Evolutionary conservation across 2,797 vertebrate genomes (phyloP).

Genomic region (Heliangelus exortis): DNA sequence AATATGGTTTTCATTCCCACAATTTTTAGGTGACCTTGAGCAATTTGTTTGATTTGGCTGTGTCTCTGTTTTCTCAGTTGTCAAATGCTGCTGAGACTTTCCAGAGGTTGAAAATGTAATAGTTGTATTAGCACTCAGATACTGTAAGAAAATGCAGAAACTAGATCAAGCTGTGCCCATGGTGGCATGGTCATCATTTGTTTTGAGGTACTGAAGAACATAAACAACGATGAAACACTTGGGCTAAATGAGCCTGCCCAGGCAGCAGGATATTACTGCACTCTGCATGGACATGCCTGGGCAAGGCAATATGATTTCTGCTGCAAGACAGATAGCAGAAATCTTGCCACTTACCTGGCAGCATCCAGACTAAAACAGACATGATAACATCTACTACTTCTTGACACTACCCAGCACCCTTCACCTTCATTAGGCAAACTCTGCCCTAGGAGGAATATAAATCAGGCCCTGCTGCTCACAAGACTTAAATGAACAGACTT

Average conservation of each 20-base stretch:
- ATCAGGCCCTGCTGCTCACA: neutral
- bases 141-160: neutral
- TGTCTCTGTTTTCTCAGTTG: neutral
- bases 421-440: constrained; percentile 6
- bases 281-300: neutral
- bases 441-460: neutral
- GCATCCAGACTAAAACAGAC: neutral
- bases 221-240: neutral
- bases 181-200: neutral
- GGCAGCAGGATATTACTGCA: neutral
- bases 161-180: neutral
- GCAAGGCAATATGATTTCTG: neutral
- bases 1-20: neutral
- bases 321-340: neutral
- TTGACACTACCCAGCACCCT: constrained; percentile 15
- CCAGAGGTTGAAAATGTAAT: neutral
- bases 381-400: constrained; percentile 29
- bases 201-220: neutral
- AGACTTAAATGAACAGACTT: neutral
- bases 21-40: neutral
- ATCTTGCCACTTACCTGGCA: neutral
- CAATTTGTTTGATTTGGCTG: neutral
- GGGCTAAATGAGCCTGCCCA: neutral
- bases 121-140: neutral
- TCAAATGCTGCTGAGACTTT: neutral